phyloP scores from a whole-genome alignment of 92 coral and sea anemone species.

The Parazoanthus swiftii region DNA sequence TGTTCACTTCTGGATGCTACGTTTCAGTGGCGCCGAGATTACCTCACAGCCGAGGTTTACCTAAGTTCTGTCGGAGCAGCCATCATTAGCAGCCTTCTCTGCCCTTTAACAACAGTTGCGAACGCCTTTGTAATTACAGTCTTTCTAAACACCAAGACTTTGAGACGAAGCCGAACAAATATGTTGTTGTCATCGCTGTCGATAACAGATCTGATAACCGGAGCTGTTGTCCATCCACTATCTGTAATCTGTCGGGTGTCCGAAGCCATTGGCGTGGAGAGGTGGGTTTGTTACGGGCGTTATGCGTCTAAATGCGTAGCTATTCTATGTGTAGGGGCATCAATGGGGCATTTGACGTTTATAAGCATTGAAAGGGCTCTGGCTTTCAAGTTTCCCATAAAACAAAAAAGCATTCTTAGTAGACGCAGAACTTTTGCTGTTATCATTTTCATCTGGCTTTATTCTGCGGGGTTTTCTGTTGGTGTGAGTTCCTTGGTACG shows the following conservation, averaged over 20 bases:
- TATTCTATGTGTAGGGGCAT: neutral
- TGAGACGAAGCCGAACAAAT: neutral
- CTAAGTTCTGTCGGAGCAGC: conserved; percentile 7
- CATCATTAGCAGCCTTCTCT: neutral
- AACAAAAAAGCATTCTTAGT: neutral
- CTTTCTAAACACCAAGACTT: neutral
- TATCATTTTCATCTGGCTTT: conserved; percentile 9
- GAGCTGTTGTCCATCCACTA: conserved; percentile 8
- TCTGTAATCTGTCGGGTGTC: conserved; percentile 7
- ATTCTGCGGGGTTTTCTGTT: neutral
- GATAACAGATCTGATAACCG: conserved; percentile 27
- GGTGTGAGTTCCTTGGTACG: neutral
- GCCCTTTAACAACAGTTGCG: neutral
- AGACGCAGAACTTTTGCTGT: neutral
- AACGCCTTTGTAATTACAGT: neutral
- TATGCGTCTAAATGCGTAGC: neutral
- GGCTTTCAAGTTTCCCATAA: neutral
- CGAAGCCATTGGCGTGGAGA: conserved; percentile 7
- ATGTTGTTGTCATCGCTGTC: conserved; percentile 9
- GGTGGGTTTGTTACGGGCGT: conserved; percentile 9
- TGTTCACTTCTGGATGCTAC: neutral
- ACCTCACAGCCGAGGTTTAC: neutral
- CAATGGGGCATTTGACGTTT: conserved; percentile 22
- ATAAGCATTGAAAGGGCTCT: conserved; percentile 35
- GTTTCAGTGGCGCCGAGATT: neutral